Conservation (phyloP, 2,888 invertebrate species). For the Xiphydria camelus region DNA sequence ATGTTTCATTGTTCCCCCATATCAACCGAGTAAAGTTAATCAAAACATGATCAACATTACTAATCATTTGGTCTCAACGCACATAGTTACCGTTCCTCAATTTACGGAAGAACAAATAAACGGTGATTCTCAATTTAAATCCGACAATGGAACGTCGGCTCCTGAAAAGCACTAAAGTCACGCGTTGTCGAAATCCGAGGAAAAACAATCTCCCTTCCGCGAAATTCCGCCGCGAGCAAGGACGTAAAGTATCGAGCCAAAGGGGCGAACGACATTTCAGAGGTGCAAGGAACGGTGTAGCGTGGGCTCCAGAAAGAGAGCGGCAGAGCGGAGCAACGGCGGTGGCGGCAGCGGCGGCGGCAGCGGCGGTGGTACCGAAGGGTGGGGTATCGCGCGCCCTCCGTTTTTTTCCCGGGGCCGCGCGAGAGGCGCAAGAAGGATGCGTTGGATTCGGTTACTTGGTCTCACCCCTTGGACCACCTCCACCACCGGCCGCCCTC, state of each 20-base stretch:
- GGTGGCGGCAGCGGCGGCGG: slow-evolving; percentile 22
- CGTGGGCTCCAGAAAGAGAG: slow-evolving; percentile 11
- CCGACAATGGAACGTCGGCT: too few species aligned
- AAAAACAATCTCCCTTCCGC: not conserved
- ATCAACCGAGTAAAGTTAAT: too few species aligned
- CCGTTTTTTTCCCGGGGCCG: slow-evolving; percentile 39
- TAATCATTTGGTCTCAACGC: too few species aligned
- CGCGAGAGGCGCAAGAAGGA: slow-evolving; percentile 41
- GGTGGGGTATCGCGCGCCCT: slow-evolving; percentile 34
- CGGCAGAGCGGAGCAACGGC: slow-evolving; percentile 20
- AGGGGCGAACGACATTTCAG: slow-evolving; percentile 33
- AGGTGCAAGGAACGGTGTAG: slow-evolving; percentile 32
- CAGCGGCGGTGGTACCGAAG: slow-evolving; percentile 23
- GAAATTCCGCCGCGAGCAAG: not conserved
- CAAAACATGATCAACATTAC: too few species aligned
- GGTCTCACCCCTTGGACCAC: slow-evolving; percentile 35
- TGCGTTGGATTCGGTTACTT: slow-evolving; percentile 57
- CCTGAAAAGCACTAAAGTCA: too few species aligned
- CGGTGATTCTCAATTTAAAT: too few species aligned
- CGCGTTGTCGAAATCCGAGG: too few species aligned
- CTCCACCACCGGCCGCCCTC: slow-evolving; percentile 7
- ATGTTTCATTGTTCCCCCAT: too few species aligned
- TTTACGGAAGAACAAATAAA: too few species aligned
- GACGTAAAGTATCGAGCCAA: not conserved
- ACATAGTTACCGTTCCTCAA: too few species aligned